These are phyloP conservation scores for Laticauda colubrina DNA, from an alignment of 2,113 vertebrate species.

Conservation along the genomic window DNA sequence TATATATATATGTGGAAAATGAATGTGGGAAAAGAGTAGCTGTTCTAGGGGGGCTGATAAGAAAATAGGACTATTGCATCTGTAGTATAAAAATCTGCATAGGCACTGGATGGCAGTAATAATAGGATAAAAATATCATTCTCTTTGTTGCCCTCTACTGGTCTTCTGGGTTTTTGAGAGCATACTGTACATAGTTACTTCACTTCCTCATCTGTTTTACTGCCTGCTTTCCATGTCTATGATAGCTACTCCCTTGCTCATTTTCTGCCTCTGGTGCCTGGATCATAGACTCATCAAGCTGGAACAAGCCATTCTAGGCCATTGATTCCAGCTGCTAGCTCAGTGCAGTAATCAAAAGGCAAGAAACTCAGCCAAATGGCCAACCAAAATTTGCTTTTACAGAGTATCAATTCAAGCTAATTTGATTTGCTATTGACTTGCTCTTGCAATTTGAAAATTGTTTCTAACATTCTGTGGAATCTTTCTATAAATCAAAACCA, in stretches of 20 bases:
- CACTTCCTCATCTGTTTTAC: background rate
- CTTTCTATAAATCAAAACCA: background rate
- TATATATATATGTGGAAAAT: background rate
- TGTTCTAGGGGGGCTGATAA: background rate
- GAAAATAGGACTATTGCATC: background rate
- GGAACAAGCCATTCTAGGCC: background rate
- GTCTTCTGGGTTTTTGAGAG: background rate
- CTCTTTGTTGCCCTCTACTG: background rate
- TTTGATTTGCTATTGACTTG: background rate
- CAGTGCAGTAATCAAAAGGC: background rate
- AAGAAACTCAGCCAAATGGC: background rate
- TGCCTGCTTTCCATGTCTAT: background rate
- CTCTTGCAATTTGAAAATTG: background rate
- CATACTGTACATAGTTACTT: background rate
- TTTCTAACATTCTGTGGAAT: background rate
- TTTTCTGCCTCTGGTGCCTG: background rate
- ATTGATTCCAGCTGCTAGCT: background rate
- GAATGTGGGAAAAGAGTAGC: background rate
- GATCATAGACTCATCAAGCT: background rate
- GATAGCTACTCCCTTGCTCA: background rate
- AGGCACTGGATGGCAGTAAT: background rate
- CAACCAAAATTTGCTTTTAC: background rate
- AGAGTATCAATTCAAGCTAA: background rate
- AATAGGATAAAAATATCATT: background rate
- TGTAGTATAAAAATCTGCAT: background rate